These are phyloP conservation scores for Drosophila ezoana DNA, from an alignment of 2,888 invertebrate species.

Conservation along the genomic window DNA sequence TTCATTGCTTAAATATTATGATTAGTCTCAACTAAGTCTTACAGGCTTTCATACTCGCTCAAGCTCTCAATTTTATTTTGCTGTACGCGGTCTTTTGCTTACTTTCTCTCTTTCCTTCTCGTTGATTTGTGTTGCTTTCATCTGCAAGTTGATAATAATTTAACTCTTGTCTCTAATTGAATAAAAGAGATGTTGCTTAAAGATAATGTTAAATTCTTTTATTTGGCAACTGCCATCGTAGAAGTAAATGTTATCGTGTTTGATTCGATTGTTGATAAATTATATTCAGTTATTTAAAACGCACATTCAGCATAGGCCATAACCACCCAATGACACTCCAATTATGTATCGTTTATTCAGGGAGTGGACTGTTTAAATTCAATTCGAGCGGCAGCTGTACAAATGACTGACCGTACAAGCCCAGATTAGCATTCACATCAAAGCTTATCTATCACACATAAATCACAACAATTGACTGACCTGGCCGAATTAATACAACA, in stretches of 20 bases:
- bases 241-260: not conserved
- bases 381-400: slow-evolving; percentile 35
- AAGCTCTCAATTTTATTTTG: no score
- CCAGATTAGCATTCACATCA: slow-evolving; percentile 72
- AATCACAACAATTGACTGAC: slow-evolving; percentile 57
- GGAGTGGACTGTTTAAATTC: slow-evolving; percentile 39
- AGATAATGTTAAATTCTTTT: not conserved
- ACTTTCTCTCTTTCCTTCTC: no score
- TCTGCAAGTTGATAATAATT: not conserved
- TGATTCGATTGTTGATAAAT: slow-evolving; percentile 25
- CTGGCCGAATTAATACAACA: slow-evolving; percentile 12
- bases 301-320: slow-evolving; percentile 8
- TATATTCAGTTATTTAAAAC: slow-evolving; percentile 6
- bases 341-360: slow-evolving; percentile 51
- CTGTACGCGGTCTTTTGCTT: no score
- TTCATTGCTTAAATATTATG: no score
- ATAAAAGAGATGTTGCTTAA: no score
- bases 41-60: no score
- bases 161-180: no score
- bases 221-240: not conserved
- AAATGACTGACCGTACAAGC: slow-evolving; percentile 52
- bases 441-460: slow-evolving; percentile 73
- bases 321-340: slow-evolving; percentile 49
- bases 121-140: no score
- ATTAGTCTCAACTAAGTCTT: no score